Evolutionary conservation across 92 coral and sea anemone genomes (phyloP).

Genomic region (Bergia puertoricense): DNA sequence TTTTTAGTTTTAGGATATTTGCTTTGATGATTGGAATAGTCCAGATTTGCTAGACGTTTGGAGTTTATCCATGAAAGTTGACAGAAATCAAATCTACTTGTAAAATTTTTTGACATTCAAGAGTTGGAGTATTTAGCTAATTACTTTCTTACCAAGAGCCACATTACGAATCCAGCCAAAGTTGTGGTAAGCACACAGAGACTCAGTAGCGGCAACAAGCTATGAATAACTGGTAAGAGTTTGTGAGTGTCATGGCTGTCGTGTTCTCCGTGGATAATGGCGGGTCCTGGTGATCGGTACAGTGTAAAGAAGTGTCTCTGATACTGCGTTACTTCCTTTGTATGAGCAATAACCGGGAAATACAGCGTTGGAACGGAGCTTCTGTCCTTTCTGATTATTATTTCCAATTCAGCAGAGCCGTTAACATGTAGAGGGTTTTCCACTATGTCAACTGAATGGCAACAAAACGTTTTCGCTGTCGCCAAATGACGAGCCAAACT

Average conservation of each 20-base stretch:
- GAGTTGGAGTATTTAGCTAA: too few relatives aligned
- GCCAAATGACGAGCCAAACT: neutral
- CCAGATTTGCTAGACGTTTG: too few relatives aligned
- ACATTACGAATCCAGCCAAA: constrained; percentile 16
- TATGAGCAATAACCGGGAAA: constrained; percentile 42
- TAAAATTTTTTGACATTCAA: too few relatives aligned
- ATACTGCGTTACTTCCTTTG: constrained; percentile 26
- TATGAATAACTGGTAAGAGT: neutral
- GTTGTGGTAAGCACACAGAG: neutral
- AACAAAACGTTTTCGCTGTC: neutral
- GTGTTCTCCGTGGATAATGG: constrained; percentile 8
- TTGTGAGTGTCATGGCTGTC: neutral
- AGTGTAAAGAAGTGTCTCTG: constrained; percentile 36
- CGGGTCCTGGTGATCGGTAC: constrained; percentile 43
- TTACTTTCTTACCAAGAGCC: constrained; percentile 5
- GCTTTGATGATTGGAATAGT: too few relatives aligned
- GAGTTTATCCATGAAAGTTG: too few relatives aligned
- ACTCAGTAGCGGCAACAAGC: neutral
- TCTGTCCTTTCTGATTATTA: constrained; percentile 9
- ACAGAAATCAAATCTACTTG: too few relatives aligned
- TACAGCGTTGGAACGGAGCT: neutral
- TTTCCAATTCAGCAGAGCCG: constrained; percentile 11
- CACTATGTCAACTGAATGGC: neutral
- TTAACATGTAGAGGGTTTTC: neutral
- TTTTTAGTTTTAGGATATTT: too few relatives aligned